A percentile compares a stretch with the other conserved stretches of the same genome.
These are phyloP conservation scores for Menidia beryllina DNA, from an alignment of 2,113 vertebrate species.

Conservation along the genomic window DNA sequence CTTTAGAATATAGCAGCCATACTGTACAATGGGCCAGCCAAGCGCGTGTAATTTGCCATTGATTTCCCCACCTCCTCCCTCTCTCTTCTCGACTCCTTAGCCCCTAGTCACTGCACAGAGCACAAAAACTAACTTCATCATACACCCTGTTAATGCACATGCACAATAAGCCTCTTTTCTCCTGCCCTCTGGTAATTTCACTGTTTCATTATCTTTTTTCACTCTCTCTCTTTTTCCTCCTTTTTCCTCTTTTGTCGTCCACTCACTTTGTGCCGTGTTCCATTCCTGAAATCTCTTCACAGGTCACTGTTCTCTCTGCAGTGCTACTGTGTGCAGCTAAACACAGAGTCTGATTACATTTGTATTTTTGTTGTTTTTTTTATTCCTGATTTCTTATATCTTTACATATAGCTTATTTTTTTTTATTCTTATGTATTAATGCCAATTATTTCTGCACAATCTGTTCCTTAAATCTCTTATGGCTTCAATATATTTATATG, in stretches of 20 bases:
- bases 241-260: slow-evolving; percentile 46
- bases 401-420: neutral
- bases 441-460: neutral
- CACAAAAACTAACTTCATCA: slow-evolving; percentile 88
- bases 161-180: slow-evolving; percentile 84
- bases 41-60: slow-evolving; percentile 95
- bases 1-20: slow-evolving; percentile 88
- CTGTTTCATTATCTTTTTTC: slow-evolving; percentile 75
- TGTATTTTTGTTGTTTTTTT: slow-evolving; percentile 4
- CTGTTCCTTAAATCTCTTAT: no score
- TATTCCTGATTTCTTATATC: neutral
- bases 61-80: slow-evolving; percentile 83
- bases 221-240: slow-evolving; percentile 49
- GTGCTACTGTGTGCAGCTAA: slow-evolving; percentile 61
- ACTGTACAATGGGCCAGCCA: slow-evolving; percentile 89
- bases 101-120: slow-evolving; percentile 88
- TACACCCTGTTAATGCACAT: slow-evolving; percentile 87
- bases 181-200: slow-evolving; percentile 84
- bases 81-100: slow-evolving; percentile 85
- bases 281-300: slow-evolving; percentile 83
- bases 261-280: slow-evolving; percentile 30
- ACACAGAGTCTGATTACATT: slow-evolving; percentile 11
- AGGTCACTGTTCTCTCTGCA: slow-evolving; percentile 84
- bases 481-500: no score
- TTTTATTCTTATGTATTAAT: neutral